phyloP scores from a whole-genome alignment of 2,888 invertebrate genomes.

The Abrostola tripartita region DNA sequence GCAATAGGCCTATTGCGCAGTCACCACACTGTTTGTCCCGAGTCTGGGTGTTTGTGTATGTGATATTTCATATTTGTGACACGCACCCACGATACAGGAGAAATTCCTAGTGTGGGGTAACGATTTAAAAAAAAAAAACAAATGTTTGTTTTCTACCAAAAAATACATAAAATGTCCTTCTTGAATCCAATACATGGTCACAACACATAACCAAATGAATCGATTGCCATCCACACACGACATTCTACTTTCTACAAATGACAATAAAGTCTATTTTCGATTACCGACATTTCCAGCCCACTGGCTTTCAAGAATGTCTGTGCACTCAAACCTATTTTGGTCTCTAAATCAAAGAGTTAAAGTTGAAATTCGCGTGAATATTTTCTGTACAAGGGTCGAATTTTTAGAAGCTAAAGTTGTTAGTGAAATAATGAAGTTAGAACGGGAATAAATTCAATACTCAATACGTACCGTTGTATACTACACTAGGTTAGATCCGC shows the following conservation, averaged over 20 bases:
- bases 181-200: conserved; percentile 20
- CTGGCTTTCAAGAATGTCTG: conserved; percentile 29
- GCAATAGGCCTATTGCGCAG: no score
- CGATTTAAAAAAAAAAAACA: no score
- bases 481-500: not conserved
- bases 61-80: no score
- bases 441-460: conserved; percentile 50
- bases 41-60: no score
- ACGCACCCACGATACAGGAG: no score
- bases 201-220: conserved; percentile 34
- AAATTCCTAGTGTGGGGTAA: no score
- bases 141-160: not conserved
- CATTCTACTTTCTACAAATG: conserved; percentile 5
- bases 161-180: conserved; percentile 16
- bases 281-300: conserved; percentile 4
- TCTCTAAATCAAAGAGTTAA: not conserved
- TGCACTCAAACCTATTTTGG: conserved; percentile 5
- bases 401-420: conserved; percentile 40
- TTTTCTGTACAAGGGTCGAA: conserved; percentile 38
- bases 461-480: conserved; percentile 1
- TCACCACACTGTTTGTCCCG: no score
- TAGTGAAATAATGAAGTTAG: conserved; percentile 41
- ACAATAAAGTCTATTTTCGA: conserved; percentile 9
- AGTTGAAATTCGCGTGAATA: conserved; percentile 3
- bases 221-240: conserved; percentile 23